Conservation (phyloP, 2,797 vertebrate genomes). For the Myiotriccus ornatus region DNA sequence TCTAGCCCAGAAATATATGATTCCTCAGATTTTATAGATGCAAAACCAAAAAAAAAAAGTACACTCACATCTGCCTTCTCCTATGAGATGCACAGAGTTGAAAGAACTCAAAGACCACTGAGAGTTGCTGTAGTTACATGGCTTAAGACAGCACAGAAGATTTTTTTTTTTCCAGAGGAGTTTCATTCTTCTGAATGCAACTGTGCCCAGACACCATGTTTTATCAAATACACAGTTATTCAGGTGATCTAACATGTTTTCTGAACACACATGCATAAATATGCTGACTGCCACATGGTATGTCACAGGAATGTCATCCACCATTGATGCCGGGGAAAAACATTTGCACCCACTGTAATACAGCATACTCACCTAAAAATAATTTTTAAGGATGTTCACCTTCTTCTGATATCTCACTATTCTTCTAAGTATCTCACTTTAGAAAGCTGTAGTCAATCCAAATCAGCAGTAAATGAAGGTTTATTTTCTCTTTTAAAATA, state of each 20-base stretch:
- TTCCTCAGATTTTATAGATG: not conserved
- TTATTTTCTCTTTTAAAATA: not conserved
- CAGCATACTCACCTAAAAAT: not conserved
- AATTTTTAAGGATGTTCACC: not conserved
- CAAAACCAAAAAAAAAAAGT: not conserved
- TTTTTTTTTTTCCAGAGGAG: not conserved
- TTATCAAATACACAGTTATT: not conserved
- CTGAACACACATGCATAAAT: not conserved
- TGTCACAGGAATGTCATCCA: not conserved
- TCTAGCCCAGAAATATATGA: not conserved
- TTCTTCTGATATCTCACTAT: not conserved
- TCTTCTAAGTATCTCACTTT: not conserved
- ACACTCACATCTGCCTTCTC: not conserved
- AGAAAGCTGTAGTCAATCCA: not conserved
- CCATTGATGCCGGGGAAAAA: not conserved
- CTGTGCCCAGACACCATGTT: not conserved
- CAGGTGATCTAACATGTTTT: not conserved
- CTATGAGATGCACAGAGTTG: not conserved
- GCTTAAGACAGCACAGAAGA: not conserved
- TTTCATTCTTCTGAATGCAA: not conserved
- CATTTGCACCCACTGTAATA: not conserved
- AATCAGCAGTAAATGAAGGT: not conserved
- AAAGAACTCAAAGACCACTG: not conserved
- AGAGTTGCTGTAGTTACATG: not conserved
- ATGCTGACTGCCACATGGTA: not conserved